Percentiles rank a stretch among this genome's conserved stretches.
Evolutionary conservation across 2,888 invertebrate genomes (phyloP).

Genomic region (Aleiodes alternator): DNA sequence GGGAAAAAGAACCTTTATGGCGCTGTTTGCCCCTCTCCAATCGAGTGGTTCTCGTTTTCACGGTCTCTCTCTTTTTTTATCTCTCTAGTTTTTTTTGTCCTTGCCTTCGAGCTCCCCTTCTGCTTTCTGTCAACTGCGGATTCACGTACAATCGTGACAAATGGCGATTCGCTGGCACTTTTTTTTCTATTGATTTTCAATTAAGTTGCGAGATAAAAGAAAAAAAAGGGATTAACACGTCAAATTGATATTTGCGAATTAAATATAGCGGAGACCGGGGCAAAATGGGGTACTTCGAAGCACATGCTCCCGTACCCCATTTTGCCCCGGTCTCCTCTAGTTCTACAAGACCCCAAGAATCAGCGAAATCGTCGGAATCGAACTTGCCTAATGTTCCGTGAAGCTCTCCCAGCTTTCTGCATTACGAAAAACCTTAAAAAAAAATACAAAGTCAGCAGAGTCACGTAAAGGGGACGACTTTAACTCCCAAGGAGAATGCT

Average conservation of each 20-base stretch:
- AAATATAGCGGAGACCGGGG: too few relatives aligned
- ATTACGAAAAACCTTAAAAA: slow-evolving; percentile 39
- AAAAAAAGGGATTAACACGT: background rate
- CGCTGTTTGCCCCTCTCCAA: slow-evolving; percentile 67
- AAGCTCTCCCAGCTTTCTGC: slow-evolving; percentile 33
- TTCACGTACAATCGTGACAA: slow-evolving; percentile 39
- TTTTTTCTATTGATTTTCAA: slow-evolving; percentile 26
- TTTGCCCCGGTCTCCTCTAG: too few relatives aligned
- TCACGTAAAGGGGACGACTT: slow-evolving; percentile 29
- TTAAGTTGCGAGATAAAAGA: background rate
- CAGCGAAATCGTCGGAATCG: background rate
- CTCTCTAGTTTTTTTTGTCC: slow-evolving; percentile 33
- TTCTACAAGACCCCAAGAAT: background rate
- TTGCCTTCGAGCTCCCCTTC: slow-evolving; percentile 4
- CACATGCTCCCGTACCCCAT: too few relatives aligned
- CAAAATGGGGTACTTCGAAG: too few relatives aligned
- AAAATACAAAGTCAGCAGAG: slow-evolving; percentile 53
- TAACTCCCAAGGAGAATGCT: slow-evolving; percentile 38
- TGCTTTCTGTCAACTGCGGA: slow-evolving; percentile 58
- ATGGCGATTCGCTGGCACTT: slow-evolving; percentile 16
- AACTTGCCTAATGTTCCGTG: slow-evolving; percentile 41
- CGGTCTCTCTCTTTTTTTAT: slow-evolving; percentile 59
- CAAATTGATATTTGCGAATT: too few relatives aligned
- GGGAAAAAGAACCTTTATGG: slow-evolving; percentile 67
- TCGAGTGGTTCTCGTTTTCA: slow-evolving; percentile 64